Evolutionary conservation across 2,113 vertebrate genomes (phyloP), one percentile per base, ranked within the genome.

Genomic region (Cephalopterus ornatus): DNA sequence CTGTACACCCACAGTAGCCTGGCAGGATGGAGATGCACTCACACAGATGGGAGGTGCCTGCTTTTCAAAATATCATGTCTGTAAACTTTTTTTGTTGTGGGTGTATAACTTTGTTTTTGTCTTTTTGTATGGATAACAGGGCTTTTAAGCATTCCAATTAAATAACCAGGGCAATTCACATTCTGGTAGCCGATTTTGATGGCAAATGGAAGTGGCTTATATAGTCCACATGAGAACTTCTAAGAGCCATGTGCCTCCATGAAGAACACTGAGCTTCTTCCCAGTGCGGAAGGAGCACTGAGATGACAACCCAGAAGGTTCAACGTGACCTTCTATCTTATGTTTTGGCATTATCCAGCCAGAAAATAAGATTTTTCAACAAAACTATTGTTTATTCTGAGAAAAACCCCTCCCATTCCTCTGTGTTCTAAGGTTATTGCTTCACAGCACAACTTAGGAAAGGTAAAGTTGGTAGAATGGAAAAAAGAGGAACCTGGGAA

Each of bases 21-120:
- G 0, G 33, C 0, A 0, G 42, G 52, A 68, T 2, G 1, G n/a
- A 26, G 28, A 59, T 42, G 70, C 11, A 0, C 37, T 79, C 28
- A 33, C 44, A 55, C 0, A 2, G 14, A 30, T 12, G 71, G 88
- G 28, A 86, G 46, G 21, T 6, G 0, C 0, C 2, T 33, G 33
- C 42, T 74, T 86, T 67, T 59, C n/a, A 39, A 93, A 84, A 30
- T 35, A 26, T 7, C 3, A 6, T 14, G 22, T 16, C 37, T 17
- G 6, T 39, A 21, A 83, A 77, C 23, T 22, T n/a, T 33, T 53
- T 65, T 42, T 35, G 14, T 22, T 15, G 11, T 4, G n/a, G n/a
- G 3, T 53, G 26, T 19, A 2, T 13, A 32, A 30, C 39, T 77
- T 67, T 37, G n/a, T 21, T 20, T 49, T 78, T 66, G 23, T 42